Evolutionary conservation across 2,113 vertebrate species (phyloP), one percentile per base, ranked within the genome.

Genomic region (Paratilapia polleni): DNA sequence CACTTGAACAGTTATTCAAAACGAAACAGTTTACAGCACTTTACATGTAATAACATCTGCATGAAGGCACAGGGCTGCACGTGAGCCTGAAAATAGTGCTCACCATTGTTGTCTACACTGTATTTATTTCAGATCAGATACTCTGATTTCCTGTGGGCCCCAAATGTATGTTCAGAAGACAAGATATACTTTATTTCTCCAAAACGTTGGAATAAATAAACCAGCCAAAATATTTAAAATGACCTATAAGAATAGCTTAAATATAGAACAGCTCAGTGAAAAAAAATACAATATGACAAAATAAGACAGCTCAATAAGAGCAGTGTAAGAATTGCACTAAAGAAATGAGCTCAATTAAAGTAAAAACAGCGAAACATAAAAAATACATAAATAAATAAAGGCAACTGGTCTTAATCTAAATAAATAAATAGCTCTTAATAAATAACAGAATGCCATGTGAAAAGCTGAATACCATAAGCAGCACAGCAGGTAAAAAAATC

Each of bases 41-140:
- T 49, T 17, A 19, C 24, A 2, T 49, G 9, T 19, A 49, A 49
- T 41, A 49, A 49, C 15, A 68, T 68, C 47, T 68, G 41, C 64
- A 19, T 49, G 5, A 68, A 68, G 64, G 15, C 64, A 47, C 41
- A 47, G 38, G 14, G 0, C 41, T 47, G 64, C 60, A 20, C 5
- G 0, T 36, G 5, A 62, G 9, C 8, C 14, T 19, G 2, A 68
- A 26, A 68, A 47, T 4, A 47, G 13, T 0, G 0, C 64, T 14
- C 19, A 47, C 26, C 47, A 22, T 7, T 47, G 47, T 26, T 68
- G 26, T 47, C 41, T 47, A 11, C 38, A 47, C 0, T 68, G 22
- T 68, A 12, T 47, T 47, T 68, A 68, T 28, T 68, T 47, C 22
- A 47, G 14, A 12, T 68, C 64, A 26, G 38, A 22, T 2, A 10